Base-by-base conservation (phyloP, 2,797 vertebrate species). In the Falco columbarius region DNA sequence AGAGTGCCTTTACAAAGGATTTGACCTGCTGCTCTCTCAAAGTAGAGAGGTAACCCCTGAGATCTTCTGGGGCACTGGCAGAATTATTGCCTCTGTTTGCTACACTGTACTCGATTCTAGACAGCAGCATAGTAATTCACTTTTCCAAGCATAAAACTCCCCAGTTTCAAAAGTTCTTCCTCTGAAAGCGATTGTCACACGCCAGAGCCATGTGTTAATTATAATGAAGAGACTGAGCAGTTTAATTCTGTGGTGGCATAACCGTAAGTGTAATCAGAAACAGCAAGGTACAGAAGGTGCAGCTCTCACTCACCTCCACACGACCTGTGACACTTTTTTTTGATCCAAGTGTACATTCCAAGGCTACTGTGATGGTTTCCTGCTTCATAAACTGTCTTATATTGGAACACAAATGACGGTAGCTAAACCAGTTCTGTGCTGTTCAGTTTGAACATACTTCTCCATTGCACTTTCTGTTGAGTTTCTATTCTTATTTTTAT, bases 401-500 rank as follows among this genome's bases (percentile, higher is more conserved):
- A 89, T 93, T 91, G 93, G 84, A 96, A 77, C 49, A 58, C 54
- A 91, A 91, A n/a, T 65, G 87, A 74, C 51, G 87, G 10, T 44
- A 74, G 89, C 42, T 66, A 95, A 93, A 73, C 34, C 42, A 88
- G 40, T 91, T 93, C 81, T 91, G 32, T 68, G 83, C 77, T 88
- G 34, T 84, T 96, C 26, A 6, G 27, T 84, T 59, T 67, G 13
- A 85, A 34, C 10, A 18, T 93, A 83, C 71, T 83, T 63, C 55
- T 79, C 51, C 93, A n/a, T 26, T 94, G 52, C 82, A n/a, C 27
- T 83, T 93, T 82, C 29, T 95, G 9, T 15, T 95, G 36, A 63
- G 27, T 61, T 89, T 96, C 96, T 82, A 74, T 88, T 81, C 42
- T 95, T 68, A 40, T 77, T 96, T 86, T 85, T 85, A 52, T 20